Base-by-base conservation (phyloP, 2,888 invertebrate genomes). In the Luperina nickerlii region DNA sequence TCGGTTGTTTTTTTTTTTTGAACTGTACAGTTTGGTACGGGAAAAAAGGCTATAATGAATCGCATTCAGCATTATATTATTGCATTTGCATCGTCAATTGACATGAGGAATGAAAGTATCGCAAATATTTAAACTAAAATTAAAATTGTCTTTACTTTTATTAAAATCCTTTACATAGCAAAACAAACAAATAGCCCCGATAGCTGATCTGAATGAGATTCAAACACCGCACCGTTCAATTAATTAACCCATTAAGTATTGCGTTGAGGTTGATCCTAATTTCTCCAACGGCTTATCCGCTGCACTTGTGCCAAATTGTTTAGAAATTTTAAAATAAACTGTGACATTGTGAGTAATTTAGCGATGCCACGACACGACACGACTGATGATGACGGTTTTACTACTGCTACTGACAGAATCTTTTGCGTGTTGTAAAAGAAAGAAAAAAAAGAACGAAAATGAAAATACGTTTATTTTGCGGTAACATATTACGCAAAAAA, bases 341-440 rank as follows among this genome's bases (percentile, higher is more conserved):
- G 78, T 90, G 90, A 86, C 90, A 90, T 87, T 88, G 88, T 87
- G 84, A 89, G 84, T 90, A 90, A 91, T 90, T 86, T 84, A 74
- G 76, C 77, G 84, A 84, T 82, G 82, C 66, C 72, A 80, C 72
- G 84, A 70, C 54, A 78, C 66, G 15, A 65, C 57, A 79, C 77
- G 65, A 32, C 45, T 72, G 73, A 74, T 73, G 54, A 65, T 83
- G 72, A 74, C 60, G 32, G 73, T 68, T 79, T 81, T 88, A 83
- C 80, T 60, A 76, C 79, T 48, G 79, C 80, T 60, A 76, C 79
- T 51, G 79, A 74, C 77, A 81, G 70, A 67, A 62, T 13, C 54
- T 32, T 68, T 83, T 87, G 38, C 7, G 3, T 62, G 38, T 38
- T 62, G 32, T 70, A 20, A 62, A 6, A 27, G 27, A 62, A 15